Conservation (phyloP, 1,140 invertebrate genomes). For the Cydia strobilella region DNA sequence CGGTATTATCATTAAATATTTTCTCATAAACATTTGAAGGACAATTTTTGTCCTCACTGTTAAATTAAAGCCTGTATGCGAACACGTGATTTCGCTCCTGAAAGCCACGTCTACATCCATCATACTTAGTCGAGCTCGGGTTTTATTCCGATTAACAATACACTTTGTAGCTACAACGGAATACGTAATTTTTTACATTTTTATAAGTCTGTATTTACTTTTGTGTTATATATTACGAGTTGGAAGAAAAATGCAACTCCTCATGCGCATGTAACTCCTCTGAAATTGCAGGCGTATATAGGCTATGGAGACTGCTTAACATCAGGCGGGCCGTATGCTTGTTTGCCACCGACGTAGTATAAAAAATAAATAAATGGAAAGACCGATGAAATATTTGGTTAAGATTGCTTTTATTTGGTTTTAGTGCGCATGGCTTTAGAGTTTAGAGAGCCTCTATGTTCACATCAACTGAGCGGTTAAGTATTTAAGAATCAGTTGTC, state of each 20-base stretch:
- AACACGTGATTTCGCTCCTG: neutral
- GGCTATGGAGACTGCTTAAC: too few species aligned
- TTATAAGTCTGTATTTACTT: slow-evolving; percentile 1
- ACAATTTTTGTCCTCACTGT: neutral
- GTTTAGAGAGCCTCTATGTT: too few species aligned
- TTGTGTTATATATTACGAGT: neutral
- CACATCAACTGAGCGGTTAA: too few species aligned
- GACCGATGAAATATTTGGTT: too few species aligned
- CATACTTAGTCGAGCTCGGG: slow-evolving; percentile 8
- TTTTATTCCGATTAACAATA: slow-evolving; percentile 20
- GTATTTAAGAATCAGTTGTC: too few species aligned
- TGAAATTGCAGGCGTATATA: too few species aligned
- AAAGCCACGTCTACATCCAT: slow-evolving; percentile 10
- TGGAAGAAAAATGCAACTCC: too few species aligned
- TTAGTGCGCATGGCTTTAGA: too few species aligned
- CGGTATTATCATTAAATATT: neutral
- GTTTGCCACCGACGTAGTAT: too few species aligned
- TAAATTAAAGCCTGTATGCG: neutral
- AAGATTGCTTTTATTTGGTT: too few species aligned
- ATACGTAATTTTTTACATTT: slow-evolving; percentile 7
- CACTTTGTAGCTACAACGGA: neutral
- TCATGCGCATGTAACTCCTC: too few species aligned
- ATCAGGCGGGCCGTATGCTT: too few species aligned
- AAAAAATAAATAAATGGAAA: slow-evolving; percentile 1
- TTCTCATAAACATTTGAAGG: neutral